Base-by-base conservation (phyloP, 2,888 invertebrate species). In the Ornithoptera priamus region DNA sequence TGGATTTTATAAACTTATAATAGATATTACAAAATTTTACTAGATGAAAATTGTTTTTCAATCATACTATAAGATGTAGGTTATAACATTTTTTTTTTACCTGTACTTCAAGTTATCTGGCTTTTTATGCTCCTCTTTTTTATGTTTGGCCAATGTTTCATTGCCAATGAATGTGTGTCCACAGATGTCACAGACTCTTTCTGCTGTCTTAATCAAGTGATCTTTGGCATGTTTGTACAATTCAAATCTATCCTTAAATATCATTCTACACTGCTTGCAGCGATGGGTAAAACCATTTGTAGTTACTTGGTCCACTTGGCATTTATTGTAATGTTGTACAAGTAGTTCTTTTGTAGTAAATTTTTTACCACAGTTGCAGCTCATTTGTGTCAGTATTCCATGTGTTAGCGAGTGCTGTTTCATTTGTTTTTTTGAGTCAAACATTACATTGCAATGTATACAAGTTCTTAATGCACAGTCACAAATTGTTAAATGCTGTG, bases 351-450 rank as follows among this genome's bases (percentile, higher is more conserved):
- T 84, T n/a, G 72, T 84, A 6, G 75, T 72, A 72, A 89, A 89
- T 60, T 80, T 76, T 73, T 86, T 84, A 0, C 88, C 87, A 53
- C 92, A 92, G 57, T 82, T 83, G 74, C 88, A 90, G 1, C 80
- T 78, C 12, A 83, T 75, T 0, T 81, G 76, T 12, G 75, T 60
- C 0, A 77, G 72, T 12, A 73, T 74, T 64, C 78, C 83, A 71
- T 92, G 92, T 0, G 79, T 75, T 1, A 81, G 61, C 3, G 82
- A 82, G 73, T 93, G 93, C 53, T 87, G 82, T 60, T 85, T 79
- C 87, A 93, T 86, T 76, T 89, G 85, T 56, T 81, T 80, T 57
- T 87, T 89, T 0, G 92, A 90, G 77, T 92, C 85, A 78, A 90
- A 92, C 59, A 90, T 64, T 50, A 76, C 73, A 59, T 87, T 78